Evolutionary conservation across 2,113 vertebrate genomes (phyloP).

Genomic region (Dicaeum eximium): DNA sequence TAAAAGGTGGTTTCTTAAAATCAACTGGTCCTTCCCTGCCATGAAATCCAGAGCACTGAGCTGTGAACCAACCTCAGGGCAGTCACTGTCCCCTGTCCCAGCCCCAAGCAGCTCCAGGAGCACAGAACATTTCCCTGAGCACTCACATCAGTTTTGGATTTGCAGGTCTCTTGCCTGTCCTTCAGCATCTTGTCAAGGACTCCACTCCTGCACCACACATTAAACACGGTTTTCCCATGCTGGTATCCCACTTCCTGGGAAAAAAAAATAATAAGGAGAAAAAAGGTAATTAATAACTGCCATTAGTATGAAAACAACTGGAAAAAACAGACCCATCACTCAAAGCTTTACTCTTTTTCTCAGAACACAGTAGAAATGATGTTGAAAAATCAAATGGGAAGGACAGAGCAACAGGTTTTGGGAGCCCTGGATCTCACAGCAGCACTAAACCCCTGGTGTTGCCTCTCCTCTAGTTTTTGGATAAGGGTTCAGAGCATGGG

Average conservation of each 20-base stretch:
- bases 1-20: not conserved
- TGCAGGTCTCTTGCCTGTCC: conserved; percentile 84
- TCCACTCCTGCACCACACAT: conserved; percentile 84
- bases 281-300: not conserved
- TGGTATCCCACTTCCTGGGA: conserved; percentile 90
- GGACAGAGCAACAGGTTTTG: not conserved
- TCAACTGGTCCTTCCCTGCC: not conserved
- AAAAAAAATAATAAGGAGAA: not conserved
- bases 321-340: rapidly evolving
- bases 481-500: not conserved
- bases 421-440: not conserved
- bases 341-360: not conserved
- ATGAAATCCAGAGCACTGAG: not conserved
- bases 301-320: not conserved
- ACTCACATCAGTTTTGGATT: conserved; percentile 83
- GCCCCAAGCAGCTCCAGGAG: not conserved
- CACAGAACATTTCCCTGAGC: not conserved
- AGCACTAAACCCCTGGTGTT: not conserved
- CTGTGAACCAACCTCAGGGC: not conserved
- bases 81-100: not conserved
- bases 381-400: not conserved
- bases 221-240: conserved; percentile 88
- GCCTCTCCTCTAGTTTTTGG: not conserved
- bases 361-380: not conserved
- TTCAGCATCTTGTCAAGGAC: conserved; percentile 90